Percentiles rank a stretch among this genome's conserved stretches.
Evolutionary conservation across 2,113 vertebrate genomes (phyloP).

Genomic region (Nerophis lumbriciformis): DNA sequence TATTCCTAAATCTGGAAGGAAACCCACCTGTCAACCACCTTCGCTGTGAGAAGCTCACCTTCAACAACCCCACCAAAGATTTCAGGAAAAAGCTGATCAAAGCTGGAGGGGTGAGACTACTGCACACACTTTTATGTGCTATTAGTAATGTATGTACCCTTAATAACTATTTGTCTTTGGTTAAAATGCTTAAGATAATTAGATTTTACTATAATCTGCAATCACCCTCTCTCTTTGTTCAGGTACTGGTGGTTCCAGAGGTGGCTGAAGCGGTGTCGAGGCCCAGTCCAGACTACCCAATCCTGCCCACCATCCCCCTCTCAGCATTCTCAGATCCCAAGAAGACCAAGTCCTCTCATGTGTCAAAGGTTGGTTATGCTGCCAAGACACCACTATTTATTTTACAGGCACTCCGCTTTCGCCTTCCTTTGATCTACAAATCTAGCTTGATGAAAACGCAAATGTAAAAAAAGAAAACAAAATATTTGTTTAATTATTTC

Average conservation of each 20-base stretch:
- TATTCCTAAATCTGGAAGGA: constrained; percentile 96
- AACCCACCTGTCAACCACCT: constrained; percentile 98
- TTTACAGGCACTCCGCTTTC: neutral
- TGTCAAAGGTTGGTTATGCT: constrained; percentile 85
- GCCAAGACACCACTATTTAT: neutral
- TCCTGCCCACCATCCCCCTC: constrained; percentile 96
- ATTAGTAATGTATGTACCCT: neutral
- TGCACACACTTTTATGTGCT: neutral
- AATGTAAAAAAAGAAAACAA: neutral
- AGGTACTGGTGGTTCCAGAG: constrained; percentile 97
- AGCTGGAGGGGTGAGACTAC: constrained; percentile 87
- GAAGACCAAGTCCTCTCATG: constrained; percentile 92
- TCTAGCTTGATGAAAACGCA: neutral
- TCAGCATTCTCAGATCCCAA: constrained; percentile 98
- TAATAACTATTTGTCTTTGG: neutral
- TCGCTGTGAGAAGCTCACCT: constrained; percentile 97
- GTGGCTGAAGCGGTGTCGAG: constrained; percentile 89
- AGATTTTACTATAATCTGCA: neutral
- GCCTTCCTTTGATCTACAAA: neutral
- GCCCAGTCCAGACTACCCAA: constrained; percentile 95
- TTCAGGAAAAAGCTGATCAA: constrained; percentile 93
- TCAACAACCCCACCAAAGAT: constrained; percentile 97
- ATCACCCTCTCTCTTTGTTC: constrained; percentile 17
- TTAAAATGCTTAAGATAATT: neutral
- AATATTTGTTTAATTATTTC: too few relatives aligned